phyloP scores from a whole-genome alignment of 2,888 invertebrate species.

The Ganaspis brasiliensis region DNA sequence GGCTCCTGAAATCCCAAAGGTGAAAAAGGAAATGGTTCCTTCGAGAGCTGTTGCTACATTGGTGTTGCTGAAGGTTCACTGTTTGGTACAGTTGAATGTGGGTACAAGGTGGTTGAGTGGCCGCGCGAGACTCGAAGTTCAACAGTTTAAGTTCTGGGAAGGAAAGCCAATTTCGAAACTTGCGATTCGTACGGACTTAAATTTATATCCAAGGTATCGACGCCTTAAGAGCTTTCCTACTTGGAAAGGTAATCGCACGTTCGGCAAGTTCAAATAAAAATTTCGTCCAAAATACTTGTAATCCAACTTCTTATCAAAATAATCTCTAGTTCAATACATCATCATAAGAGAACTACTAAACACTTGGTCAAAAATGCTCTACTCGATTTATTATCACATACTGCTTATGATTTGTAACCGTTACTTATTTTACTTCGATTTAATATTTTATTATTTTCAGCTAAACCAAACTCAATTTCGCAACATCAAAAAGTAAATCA shows the following conservation, averaged over 20 bases:
- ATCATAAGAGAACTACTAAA: too few species aligned
- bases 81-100: slow-evolving; percentile 66
- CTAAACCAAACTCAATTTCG: too few species aligned
- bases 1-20: slow-evolving; percentile 21
- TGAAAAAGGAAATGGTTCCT: slow-evolving; percentile 38
- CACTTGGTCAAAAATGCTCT: too few species aligned
- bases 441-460: too few species aligned
- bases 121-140: slow-evolving; percentile 64
- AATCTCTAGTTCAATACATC: too few species aligned
- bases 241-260: not conserved
- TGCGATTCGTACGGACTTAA: slow-evolving; percentile 20
- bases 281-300: too few species aligned
- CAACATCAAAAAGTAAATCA: too few species aligned
- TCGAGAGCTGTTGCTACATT: slow-evolving; percentile 36
- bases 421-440: too few species aligned
- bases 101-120: slow-evolving; percentile 76
- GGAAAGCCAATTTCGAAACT: slow-evolving; percentile 39
- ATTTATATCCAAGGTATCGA: slow-evolving; percentile 38
- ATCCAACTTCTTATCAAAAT: too few species aligned
- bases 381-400: too few species aligned
- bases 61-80: slow-evolving; percentile 33
- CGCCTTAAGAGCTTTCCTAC: slow-evolving; percentile 10
- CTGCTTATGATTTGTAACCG: too few species aligned
- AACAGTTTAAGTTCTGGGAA: slow-evolving; percentile 35
- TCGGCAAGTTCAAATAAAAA: too few species aligned